A percentile compares a stretch with the other conserved stretches of the same genome.
These are phyloP conservation scores for Petrosia ficiformis DNA, from an alignment of 37 sponge, comb jelly and placozoan genomes.

Conservation along the genomic window DNA sequence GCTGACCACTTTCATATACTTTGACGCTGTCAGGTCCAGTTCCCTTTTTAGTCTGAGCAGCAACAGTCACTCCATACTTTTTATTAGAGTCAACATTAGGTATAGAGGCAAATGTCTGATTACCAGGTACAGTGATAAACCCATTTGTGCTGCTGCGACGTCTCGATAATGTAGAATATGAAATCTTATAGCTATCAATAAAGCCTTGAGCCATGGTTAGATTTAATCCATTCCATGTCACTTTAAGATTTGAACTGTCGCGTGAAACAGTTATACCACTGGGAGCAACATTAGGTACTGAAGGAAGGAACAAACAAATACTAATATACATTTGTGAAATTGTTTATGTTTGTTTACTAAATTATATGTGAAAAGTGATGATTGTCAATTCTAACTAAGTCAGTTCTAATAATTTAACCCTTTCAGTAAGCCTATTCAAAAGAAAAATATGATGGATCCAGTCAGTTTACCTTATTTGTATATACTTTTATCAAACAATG, in stretches of 20 bases:
- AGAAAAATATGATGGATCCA: no score
- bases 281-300: not conserved
- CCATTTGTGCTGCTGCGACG: not conserved
- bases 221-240: not conserved
- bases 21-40: not conserved
- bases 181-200: not conserved
- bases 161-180: not conserved
- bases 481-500: no score
- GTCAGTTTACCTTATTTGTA: no score
- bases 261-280: not conserved
- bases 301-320: not conserved
- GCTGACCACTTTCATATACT: not conserved
- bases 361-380: no score
- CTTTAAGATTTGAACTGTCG: not conserved
- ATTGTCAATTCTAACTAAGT: no score
- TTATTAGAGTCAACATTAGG: not conserved
- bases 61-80: not conserved
- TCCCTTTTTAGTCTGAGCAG: not conserved
- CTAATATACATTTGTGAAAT: no score
- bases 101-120: not conserved
- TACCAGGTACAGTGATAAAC: not conserved
- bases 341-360: no score
- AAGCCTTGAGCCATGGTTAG: not conserved
- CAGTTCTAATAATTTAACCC: no score
- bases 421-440: no score